phyloP scores from a whole-genome alignment of 1,140 invertebrate genomes.

The Mercenaria mercenaria region DNA sequence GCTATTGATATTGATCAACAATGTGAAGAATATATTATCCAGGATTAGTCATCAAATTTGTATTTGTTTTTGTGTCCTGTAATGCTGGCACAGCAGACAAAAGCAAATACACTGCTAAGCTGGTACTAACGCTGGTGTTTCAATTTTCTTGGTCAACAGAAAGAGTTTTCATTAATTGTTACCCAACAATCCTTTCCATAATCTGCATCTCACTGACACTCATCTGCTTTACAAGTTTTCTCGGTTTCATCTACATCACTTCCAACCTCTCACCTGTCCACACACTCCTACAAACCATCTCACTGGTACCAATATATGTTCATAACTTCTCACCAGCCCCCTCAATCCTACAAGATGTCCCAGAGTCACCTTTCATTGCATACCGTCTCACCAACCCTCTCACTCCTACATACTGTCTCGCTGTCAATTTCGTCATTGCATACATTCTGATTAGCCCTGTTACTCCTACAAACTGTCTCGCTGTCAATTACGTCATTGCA shows the following conservation, averaged over 20 bases:
- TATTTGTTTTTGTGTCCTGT: conserved; percentile 16
- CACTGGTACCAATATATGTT: neutral
- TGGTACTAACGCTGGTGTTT: neutral
- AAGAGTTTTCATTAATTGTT: neutral
- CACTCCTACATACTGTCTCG: neutral
- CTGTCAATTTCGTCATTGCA: neutral
- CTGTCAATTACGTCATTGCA: neutral
- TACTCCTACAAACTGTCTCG: neutral
- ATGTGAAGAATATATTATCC: neutral
- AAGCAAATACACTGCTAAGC: neutral
- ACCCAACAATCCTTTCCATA: neutral
- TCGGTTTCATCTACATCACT: neutral
- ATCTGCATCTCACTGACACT: neutral
- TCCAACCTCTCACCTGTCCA: no score
- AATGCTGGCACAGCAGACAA: neutral
- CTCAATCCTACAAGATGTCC: neutral
- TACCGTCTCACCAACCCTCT: neutral
- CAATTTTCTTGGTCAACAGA: neutral
- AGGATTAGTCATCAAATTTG: conserved; percentile 24
- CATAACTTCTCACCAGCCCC: neutral
- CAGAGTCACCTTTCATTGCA: neutral
- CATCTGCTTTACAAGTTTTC: neutral
- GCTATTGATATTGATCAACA: no score
- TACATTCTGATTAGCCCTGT: neutral
- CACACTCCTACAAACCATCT: neutral